Conservation (phyloP, 1,140 invertebrate genomes). For the Drosophila pachea region DNA sequence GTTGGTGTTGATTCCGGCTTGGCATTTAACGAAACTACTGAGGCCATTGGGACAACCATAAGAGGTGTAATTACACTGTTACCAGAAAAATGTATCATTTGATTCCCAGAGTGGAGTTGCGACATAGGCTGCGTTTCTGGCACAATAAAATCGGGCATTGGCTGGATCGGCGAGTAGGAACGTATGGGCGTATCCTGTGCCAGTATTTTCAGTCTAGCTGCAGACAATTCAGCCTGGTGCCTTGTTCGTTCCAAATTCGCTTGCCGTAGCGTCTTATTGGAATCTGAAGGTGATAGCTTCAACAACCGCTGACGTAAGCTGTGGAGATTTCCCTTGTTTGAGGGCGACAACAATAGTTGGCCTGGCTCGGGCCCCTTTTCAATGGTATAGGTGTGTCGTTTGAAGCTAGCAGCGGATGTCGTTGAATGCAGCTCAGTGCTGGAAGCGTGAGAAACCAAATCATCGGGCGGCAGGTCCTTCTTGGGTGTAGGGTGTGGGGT, state of each 20-base stretch:
- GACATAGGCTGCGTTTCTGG: conserved; percentile 52
- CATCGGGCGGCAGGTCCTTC: not conserved
- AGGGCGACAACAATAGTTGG: conserved; percentile 25
- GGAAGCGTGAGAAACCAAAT: not conserved
- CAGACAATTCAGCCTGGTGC: not conserved
- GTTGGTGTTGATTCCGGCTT: not conserved
- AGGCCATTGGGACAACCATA: conserved; percentile 15
- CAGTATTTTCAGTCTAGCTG: not conserved
- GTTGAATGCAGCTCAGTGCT: not conserved
- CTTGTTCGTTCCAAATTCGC: no score
- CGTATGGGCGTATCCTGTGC: conserved; percentile 31
- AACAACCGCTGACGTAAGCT: not conserved
- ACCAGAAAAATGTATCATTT: conserved; percentile 20
- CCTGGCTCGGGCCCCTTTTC: conserved; percentile 38
- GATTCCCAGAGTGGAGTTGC: conserved; percentile 3
- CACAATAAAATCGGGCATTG: conserved; percentile 38
- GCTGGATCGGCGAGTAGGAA: not conserved
- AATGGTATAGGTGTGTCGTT: conserved; percentile 26
- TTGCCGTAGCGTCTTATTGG: not conserved
- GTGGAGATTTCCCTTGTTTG: not conserved
- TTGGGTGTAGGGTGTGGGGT: not conserved
- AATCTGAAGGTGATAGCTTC: not conserved
- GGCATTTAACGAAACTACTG: not conserved
- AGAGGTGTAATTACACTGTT: conserved; percentile 13
- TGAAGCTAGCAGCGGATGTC: not conserved